phyloP scores from a whole-genome alignment of 2,797 vertebrate species.

The Peromyscus eremicus region DNA sequence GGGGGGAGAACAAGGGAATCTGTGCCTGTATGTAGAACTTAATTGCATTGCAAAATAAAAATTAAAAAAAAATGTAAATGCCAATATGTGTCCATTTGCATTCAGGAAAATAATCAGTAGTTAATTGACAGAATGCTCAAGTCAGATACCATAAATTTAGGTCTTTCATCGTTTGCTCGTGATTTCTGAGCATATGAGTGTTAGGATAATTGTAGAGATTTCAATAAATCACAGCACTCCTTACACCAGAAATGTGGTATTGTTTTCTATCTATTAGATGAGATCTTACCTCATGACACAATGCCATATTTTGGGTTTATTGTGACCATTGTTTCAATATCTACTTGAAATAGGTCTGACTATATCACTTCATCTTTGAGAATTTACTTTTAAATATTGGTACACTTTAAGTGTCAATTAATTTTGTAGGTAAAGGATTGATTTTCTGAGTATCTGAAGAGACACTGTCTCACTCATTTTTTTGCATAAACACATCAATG shows the following conservation, averaged over 20 bases:
- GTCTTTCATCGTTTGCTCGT: constrained; percentile 26
- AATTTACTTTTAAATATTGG: neutral
- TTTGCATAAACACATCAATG: neutral
- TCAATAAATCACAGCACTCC: constrained; percentile 33
- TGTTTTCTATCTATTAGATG: constrained; percentile 21
- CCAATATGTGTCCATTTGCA: constrained; percentile 7
- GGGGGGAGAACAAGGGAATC: too few species aligned
- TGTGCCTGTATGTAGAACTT: too few species aligned
- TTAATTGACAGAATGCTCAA: constrained; percentile 44
- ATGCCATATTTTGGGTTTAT: constrained; percentile 26
- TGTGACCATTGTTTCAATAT: neutral
- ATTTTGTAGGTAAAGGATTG: neutral
- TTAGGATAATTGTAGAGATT: constrained; percentile 15
- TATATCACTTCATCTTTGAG: neutral
- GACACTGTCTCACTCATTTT: neutral
- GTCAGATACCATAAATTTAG: neutral
- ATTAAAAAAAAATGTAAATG: too few species aligned
- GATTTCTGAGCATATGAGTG: constrained; percentile 21
- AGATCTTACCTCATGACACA: constrained; percentile 23
- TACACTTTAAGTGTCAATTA: constrained; percentile 37
- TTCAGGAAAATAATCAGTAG: neutral
- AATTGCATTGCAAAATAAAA: too few species aligned
- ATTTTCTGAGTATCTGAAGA: neutral
- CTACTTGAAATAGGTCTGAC: neutral
- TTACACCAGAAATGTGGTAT: constrained; percentile 35